Evolutionary conservation across 1,140 invertebrate species (phyloP).

Genomic region (Orchestia grillus): DNA sequence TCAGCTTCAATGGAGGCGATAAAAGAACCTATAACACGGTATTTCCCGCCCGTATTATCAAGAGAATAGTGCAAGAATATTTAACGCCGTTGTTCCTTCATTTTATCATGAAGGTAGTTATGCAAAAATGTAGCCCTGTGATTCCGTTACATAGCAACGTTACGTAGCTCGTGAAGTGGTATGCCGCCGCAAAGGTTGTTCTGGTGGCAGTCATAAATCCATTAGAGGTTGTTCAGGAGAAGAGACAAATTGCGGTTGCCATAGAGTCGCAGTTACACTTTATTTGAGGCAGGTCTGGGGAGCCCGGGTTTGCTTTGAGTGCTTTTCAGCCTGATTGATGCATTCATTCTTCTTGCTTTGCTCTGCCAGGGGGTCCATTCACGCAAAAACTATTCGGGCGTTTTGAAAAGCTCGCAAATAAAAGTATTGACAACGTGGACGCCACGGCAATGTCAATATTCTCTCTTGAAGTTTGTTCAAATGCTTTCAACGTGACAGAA

Average conservation of each 20-base stretch:
- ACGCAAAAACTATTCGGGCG: not conserved
- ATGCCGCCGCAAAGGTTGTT: not conserved
- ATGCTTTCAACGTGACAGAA: not conserved
- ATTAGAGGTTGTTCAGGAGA: slow-evolving; percentile 19
- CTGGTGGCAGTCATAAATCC: slow-evolving; percentile 33
- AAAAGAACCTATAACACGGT: not conserved
- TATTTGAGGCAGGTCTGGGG: not conserved
- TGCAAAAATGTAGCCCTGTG: not conserved
- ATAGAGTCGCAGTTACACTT: slow-evolving; percentile 7
- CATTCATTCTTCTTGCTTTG: slow-evolving; percentile 24
- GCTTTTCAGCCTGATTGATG: slow-evolving; percentile 15
- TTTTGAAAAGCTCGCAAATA: not conserved
- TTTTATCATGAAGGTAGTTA: not conserved
- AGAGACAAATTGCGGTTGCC: slow-evolving; percentile 12
- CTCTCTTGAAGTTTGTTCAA: not conserved
- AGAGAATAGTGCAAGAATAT: not conserved
- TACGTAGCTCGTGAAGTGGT: not conserved
- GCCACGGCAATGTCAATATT: not conserved
- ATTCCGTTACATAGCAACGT: not conserved
- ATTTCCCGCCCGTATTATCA: not conserved
- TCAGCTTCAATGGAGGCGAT: not conserved
- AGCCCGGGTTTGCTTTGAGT: not conserved
- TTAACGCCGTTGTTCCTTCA: not conserved
- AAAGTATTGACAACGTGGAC: not conserved
- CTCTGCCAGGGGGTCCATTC: not conserved